Evolutionary conservation across 2,888 invertebrate genomes (phyloP).

Genomic region (Epicampocera succincta): DNA sequence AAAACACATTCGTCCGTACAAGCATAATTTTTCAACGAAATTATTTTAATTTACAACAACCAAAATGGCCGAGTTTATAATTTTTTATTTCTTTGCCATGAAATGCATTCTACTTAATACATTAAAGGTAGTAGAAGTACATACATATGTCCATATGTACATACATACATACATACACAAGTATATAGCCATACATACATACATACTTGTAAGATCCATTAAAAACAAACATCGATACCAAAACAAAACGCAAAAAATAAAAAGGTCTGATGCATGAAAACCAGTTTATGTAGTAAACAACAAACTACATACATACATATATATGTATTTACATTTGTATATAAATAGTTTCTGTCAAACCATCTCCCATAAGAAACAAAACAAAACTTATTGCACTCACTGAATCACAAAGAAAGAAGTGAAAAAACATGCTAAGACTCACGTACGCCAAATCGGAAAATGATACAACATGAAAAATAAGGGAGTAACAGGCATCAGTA

Average conservation of each 20-base stretch:
- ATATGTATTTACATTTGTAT: neutral
- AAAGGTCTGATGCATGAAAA: slow-evolving; percentile 15
- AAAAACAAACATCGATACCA: slow-evolving; percentile 58
- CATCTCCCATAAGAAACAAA: neutral
- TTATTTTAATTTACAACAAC: neutral
- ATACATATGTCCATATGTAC: neutral
- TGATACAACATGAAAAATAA: slow-evolving; percentile 16
- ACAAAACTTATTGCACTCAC: neutral
- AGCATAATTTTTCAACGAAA: neutral
- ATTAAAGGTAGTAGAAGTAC: too few species aligned
- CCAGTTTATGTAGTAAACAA: slow-evolving; percentile 29
- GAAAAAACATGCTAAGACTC: slow-evolving; percentile 54
- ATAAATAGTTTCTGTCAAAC: neutral
- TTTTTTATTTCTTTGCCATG: too few species aligned
- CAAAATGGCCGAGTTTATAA: slow-evolving; percentile 1
- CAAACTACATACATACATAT: neutral
- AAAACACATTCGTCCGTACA: neutral
- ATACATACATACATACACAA: slow-evolving; percentile 8
- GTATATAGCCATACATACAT: neutral
- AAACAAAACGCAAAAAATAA: slow-evolving; percentile 59
- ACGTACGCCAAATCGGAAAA: slow-evolving; percentile 53
- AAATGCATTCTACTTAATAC: too few species aligned
- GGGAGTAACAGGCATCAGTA: slow-evolving; percentile 2
- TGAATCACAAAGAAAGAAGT: slow-evolving; percentile 23
- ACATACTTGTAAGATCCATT: neutral